These are phyloP conservation scores for Melanchra persicariae DNA, from an alignment of 2,888 invertebrate genomes.

Conservation along the genomic window DNA sequence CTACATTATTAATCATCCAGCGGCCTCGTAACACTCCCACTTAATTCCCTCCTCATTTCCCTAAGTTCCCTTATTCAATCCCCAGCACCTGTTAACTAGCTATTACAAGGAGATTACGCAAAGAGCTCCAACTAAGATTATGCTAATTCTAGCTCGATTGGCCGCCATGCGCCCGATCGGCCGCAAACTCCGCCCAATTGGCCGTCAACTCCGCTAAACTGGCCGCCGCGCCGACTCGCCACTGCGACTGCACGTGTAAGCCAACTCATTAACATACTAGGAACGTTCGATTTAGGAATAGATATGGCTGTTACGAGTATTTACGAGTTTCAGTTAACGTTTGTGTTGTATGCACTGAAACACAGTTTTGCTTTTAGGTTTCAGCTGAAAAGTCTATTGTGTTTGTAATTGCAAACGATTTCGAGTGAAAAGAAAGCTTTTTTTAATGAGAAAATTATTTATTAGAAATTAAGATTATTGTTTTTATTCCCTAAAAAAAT, in stretches of 20 bases:
- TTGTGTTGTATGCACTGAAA: conserved; percentile 4
- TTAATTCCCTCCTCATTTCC: conserved; percentile 1
- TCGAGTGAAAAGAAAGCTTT: neutral
- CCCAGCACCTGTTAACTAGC: conserved; percentile 20
- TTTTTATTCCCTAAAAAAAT: too few relatives aligned
- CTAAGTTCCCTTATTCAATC: conserved; percentile 23
- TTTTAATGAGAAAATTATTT: neutral
- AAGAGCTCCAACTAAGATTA: conserved; percentile 42
- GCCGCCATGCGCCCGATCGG: conserved; percentile 4
- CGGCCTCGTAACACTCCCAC: neutral
- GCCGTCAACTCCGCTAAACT: conserved; percentile 7
- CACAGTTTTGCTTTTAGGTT: conserved; percentile 17
- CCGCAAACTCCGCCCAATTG: conserved; percentile 11
- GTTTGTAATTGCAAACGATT: neutral
- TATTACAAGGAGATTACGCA: conserved; percentile 50
- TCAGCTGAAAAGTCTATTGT: neutral
- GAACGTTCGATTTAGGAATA: conserved; percentile 34
- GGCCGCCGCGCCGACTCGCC: conserved; percentile 5
- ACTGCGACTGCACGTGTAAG: conserved; percentile 42
- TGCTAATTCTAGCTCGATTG: conserved; percentile 40
- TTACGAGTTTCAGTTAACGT: conserved; percentile 11
- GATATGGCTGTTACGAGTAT: conserved; percentile 14
- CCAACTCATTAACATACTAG: conserved; percentile 49
- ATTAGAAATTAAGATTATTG: too few relatives aligned
- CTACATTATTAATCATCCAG: neutral